These are phyloP conservation scores for Pheosia tremula DNA, from an alignment of 2,888 invertebrate species.

Conservation along the genomic window DNA sequence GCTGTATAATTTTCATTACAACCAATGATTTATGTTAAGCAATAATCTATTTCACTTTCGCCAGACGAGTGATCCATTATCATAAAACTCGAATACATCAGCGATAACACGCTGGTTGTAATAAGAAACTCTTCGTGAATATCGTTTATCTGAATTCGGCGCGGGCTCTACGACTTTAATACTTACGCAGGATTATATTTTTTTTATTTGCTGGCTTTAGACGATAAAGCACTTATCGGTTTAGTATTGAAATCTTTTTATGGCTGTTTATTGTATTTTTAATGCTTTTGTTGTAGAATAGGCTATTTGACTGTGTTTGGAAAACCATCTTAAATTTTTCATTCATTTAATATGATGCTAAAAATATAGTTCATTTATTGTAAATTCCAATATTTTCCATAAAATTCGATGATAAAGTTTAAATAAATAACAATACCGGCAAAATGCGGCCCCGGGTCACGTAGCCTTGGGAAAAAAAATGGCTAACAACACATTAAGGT, in stretches of 20 bases:
- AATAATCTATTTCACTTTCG: slow-evolving; percentile 30
- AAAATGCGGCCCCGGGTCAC: too few species aligned
- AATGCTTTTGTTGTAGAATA: neutral
- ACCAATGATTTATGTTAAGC: slow-evolving; percentile 6
- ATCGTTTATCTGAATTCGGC: slow-evolving; percentile 19
- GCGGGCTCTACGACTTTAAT: slow-evolving; percentile 20
- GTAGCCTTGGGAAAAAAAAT: too few species aligned
- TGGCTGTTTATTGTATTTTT: neutral
- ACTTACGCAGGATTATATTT: slow-evolving; percentile 5
- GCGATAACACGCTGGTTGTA: slow-evolving; percentile 18
- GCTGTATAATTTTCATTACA: too few species aligned
- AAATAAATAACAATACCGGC: too few species aligned
- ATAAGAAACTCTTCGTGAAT: slow-evolving; percentile 21
- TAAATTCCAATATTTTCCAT: too few species aligned
- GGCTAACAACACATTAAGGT: too few species aligned
- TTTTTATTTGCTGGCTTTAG: neutral
- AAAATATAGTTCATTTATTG: too few species aligned
- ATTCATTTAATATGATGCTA: too few species aligned
- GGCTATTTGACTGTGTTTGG: too few species aligned
- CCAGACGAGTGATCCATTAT: slow-evolving; percentile 21
- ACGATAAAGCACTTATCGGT: neutral
- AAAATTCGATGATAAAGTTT: too few species aligned
- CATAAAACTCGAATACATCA: slow-evolving; percentile 33
- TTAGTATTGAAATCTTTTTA: neutral
- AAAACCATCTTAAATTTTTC: too few species aligned